Conservation (phyloP, 2,113 vertebrate genomes). For the Eubucco bourcierii region DNA sequence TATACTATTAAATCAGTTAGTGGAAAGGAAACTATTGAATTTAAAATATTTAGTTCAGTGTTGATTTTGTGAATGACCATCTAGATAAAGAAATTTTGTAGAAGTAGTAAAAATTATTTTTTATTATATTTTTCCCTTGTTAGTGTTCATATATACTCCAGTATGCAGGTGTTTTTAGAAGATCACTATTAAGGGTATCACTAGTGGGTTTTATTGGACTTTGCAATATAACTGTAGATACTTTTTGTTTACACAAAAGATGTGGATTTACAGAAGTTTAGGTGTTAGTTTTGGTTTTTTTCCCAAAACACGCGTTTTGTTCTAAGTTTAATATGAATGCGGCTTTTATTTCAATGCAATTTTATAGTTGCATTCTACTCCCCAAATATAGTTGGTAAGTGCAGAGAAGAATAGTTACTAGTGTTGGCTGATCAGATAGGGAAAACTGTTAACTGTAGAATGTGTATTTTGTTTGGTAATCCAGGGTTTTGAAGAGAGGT, state of each 20-base stretch:
- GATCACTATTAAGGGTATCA: neutral
- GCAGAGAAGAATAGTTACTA: neutral
- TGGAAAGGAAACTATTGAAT: neutral
- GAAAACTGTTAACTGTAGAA: neutral
- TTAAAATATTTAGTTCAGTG: neutral
- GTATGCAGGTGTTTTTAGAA: neutral
- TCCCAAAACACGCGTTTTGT: neutral
- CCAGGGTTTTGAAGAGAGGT: neutral
- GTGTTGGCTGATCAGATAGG: neutral
- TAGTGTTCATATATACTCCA: neutral
- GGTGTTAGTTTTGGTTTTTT: neutral
- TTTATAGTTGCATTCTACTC: no score
- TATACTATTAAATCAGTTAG: neutral
- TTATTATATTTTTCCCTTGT: neutral
- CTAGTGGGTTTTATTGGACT: neutral
- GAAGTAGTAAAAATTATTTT: neutral
- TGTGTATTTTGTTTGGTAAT: neutral
- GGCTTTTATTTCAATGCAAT: neutral
- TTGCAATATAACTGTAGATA: neutral
- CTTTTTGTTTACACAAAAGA: neutral
- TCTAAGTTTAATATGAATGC: neutral
- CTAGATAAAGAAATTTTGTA: neutral
- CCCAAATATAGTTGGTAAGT: neutral
- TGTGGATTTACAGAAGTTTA: neutral
- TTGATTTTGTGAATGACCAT: neutral